Evolutionary conservation across 2,797 vertebrate species (phyloP).

Genomic region (Gadopsis marmoratus): DNA sequence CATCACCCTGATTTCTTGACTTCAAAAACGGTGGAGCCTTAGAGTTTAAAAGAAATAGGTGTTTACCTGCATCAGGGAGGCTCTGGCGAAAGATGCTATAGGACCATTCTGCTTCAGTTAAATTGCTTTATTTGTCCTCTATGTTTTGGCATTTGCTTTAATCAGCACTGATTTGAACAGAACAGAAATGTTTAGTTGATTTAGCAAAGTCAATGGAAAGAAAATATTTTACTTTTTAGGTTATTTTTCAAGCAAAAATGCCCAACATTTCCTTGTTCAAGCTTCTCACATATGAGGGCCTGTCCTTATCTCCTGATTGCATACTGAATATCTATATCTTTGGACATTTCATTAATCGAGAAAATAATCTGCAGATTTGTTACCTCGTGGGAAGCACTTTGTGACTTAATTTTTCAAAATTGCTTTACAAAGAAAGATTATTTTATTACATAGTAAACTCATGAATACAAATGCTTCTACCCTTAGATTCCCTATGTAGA

Average conservation of each 20-base stretch:
- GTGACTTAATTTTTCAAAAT: neutral
- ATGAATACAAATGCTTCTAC: neutral
- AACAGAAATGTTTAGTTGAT: neutral
- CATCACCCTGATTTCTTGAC: neutral
- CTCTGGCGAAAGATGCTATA: neutral
- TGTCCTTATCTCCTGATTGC: neutral
- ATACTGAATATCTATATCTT: neutral
- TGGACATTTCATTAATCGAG: neutral
- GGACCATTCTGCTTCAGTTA: neutral
- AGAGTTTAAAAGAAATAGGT: neutral
- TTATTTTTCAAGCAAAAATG: neutral
- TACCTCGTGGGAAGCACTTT: neutral
- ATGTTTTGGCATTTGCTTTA: neutral
- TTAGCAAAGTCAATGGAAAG: neutral
- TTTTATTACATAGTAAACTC: neutral
- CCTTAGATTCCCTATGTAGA: neutral
- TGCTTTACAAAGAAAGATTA: neutral
- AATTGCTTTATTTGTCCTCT: neutral
- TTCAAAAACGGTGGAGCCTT: neutral
- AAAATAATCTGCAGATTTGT: neutral
- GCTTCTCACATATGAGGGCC: neutral
- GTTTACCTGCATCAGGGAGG: slow-evolving; percentile 9
- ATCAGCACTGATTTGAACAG: neutral
- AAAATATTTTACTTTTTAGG: neutral
- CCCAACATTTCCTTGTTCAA: no score